phyloP scores from a whole-genome alignment of 2,113 vertebrate species.

The Pyrgilauda ruficollis region DNA sequence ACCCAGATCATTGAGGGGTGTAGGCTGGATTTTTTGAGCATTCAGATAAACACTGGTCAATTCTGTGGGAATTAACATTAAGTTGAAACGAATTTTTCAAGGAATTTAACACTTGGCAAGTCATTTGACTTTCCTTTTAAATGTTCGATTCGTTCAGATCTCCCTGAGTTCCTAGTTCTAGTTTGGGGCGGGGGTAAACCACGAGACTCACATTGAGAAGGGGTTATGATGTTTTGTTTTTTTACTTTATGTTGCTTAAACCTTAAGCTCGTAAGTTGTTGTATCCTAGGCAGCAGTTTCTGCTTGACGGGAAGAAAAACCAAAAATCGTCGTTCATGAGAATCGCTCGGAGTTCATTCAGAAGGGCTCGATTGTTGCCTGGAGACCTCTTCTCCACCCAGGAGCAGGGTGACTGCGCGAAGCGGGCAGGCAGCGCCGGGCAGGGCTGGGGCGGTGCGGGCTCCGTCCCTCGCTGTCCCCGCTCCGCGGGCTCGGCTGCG shows the following conservation, averaged over 20 bases:
- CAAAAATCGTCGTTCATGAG: not conserved
- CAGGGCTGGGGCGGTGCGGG: rapidly evolving
- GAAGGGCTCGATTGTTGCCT: not conserved
- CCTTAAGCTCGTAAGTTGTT: not conserved
- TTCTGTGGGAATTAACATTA: not conserved
- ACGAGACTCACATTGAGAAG: rapidly evolving
- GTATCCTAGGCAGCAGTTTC: not conserved
- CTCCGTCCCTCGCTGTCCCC: not conserved
- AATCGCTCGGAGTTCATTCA: not conserved
- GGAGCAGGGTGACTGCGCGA: rapidly evolving
- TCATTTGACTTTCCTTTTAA: not conserved
- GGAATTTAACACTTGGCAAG: not conserved
- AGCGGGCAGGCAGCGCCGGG: not conserved
- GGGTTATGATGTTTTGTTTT: not conserved
- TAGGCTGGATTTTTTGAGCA: not conserved
- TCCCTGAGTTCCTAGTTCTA: not conserved
- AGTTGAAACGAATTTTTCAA: not conserved
- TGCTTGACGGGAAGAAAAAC: not conserved
- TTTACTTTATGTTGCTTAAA: not conserved
- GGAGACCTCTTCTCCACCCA: not conserved
- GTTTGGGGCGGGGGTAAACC: not conserved
- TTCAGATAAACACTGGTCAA: not conserved
- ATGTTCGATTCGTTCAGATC: not conserved
- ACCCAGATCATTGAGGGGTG: not conserved
- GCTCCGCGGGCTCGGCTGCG: not conserved